These are phyloP conservation scores for Andrena dorsata DNA, from an alignment of 2,888 invertebrate genomes.

Conservation along the genomic window DNA sequence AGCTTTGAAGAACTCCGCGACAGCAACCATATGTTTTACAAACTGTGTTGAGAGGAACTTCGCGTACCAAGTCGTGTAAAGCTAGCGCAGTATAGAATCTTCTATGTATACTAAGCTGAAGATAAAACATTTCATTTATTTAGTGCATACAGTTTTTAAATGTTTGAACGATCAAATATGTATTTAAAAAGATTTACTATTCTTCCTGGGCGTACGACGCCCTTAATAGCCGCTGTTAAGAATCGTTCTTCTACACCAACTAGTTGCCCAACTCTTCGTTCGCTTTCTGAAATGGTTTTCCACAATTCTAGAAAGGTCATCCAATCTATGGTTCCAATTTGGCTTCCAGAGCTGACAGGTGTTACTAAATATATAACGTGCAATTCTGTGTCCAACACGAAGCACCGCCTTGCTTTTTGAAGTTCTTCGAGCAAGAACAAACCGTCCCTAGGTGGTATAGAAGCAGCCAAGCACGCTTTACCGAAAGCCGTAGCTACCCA, in stretches of 20 bases:
- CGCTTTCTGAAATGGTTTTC: conserved; percentile 91
- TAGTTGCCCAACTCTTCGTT: conserved; percentile 94
- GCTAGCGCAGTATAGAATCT: conserved; percentile 96
- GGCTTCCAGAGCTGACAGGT: conserved; percentile 94
- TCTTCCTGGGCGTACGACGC: conserved; percentile 86
- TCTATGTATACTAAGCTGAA: conserved; percentile 82
- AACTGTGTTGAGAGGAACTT: conserved; percentile 92
- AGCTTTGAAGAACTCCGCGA: conserved; percentile 95
- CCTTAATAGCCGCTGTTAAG: conserved; percentile 91
- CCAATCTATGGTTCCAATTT: conserved; percentile 92
- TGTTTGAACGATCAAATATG: conserved; percentile 5
- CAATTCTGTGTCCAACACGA: conserved; percentile 97
- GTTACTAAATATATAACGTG: conserved; percentile 98
- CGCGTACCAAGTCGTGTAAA: conserved; percentile 96
- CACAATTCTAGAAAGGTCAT: conserved; percentile 92
- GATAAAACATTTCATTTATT: conserved; percentile 21
- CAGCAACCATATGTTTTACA: conserved; percentile 94
- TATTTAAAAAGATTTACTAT: conserved; percentile 61
- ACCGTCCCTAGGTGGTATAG: conserved; percentile 97
- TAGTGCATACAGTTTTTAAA: neutral
- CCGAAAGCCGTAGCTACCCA: conserved; percentile 95
- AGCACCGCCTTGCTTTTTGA: conserved; percentile 94
- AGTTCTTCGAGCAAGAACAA: conserved; percentile 95
- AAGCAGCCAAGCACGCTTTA: conserved; percentile 96
- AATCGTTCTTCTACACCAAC: conserved; percentile 96